Evolutionary conservation across 2,113 vertebrate species (phyloP), one percentile per base, ranked within the genome.

Genomic region (Phalacrocorax brasilianus): DNA sequence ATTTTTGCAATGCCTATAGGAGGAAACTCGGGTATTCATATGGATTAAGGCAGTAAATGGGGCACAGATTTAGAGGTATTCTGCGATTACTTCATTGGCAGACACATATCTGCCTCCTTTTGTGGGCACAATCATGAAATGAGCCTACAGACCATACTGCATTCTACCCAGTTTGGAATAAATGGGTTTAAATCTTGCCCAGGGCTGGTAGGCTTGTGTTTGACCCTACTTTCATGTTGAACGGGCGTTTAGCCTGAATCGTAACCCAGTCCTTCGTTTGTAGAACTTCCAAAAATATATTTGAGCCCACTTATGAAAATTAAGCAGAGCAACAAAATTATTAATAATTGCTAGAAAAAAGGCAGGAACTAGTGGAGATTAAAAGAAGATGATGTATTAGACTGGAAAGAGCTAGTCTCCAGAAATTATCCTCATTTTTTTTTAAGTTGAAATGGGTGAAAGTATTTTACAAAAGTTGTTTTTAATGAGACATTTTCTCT

Each of bases 361-460:
- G 10, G 38, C 73, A 95, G 88, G 73, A 94, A 88, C 27, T 87
- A 75, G 68, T 35, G 55, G 77, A 95, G 96, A 97, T 97, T 94
- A 97, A 96, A 97, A 89, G 78, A 84, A 85, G 85, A 97, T 97
- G 95, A 97, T 97, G 52, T 90, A 97, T 97, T 96, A 96, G 92
- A 87, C 88, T 85, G 88, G 91, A 94, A 96, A 95, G 94, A 95
- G 80, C 78, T 38, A 94, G 93, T 97, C 95, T 96, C 91, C 62
- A 95, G 95, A 97, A 96, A 97, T 97, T 96, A 97, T 96, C 83
- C 95, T 96, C 86, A 30, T 94, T 96, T 96, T 97, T 96, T 97
- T 93, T 94, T 58, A 89, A 93, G 92, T 97, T 96, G 93, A 96
- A 96, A 97, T 52, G 88, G 90, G 93, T 95, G 93, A 95, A 96